A percentile compares a stretch with the other conserved stretches of the same genome.
These are phyloP conservation scores for Actinemys pallida DNA, from an alignment of 2,113 vertebrate species.

Conservation along the genomic window DNA sequence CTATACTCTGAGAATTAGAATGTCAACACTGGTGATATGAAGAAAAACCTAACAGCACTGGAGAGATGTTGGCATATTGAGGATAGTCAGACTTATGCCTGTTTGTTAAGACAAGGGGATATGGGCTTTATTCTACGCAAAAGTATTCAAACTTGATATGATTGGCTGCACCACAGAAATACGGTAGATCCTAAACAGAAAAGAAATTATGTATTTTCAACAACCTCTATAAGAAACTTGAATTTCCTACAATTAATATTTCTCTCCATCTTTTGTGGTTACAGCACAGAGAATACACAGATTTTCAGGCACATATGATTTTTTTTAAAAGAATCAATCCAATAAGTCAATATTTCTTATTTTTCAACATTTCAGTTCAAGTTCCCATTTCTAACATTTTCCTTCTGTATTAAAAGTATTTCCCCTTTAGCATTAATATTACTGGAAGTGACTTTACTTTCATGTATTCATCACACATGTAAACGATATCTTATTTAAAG, in stretches of 20 bases:
- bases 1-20: neutral
- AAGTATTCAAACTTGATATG: neutral
- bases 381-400: slow-evolving; percentile 14
- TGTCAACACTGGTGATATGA: neutral
- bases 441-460: slow-evolving; percentile 5
- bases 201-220: neutral
- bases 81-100: neutral
- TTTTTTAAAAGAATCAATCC: slow-evolving; percentile 22
- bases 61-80: neutral
- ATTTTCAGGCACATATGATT: neutral
- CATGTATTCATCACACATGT: neutral
- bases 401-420: accelerated
- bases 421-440: neutral
- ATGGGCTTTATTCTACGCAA: neutral
- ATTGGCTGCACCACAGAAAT: neutral
- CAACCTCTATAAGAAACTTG: neutral
- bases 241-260: neutral
- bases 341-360: slow-evolving; percentile 37
- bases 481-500: neutral
- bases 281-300: neutral
- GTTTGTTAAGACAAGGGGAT: neutral
- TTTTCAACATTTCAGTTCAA: slow-evolving; percentile 17
- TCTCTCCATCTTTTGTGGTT: neutral
- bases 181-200: neutral
- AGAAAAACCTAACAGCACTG: neutral